Percentiles rank a stretch among this genome's conserved stretches.
These are phyloP conservation scores for Epistrophe eligans DNA, from an alignment of 2,888 invertebrate species.

Conservation along the genomic window DNA sequence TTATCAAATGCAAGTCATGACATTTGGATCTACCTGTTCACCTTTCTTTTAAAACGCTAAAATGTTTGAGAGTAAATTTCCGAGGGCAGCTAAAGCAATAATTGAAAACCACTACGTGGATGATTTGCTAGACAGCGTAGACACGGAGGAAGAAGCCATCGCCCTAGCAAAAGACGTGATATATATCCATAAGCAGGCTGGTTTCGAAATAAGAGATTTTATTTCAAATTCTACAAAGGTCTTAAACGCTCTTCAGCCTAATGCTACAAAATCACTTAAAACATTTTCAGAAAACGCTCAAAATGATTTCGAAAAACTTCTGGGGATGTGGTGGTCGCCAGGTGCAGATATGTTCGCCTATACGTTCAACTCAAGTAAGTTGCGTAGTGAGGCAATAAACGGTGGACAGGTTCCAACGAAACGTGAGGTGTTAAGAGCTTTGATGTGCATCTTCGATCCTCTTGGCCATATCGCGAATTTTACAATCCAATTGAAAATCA, in stretches of 20 bases:
- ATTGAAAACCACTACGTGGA: too few relatives aligned
- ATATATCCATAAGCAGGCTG: too few relatives aligned
- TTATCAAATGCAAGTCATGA: too few relatives aligned
- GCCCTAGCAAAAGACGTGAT: constrained; percentile 17
- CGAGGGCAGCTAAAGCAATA: too few relatives aligned
- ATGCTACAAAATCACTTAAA: background rate
- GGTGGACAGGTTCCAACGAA: constrained; percentile 73
- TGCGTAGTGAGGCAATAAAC: constrained; percentile 27
- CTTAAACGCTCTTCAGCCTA: background rate
- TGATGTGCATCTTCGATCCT: constrained; percentile 79
- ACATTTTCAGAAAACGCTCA: background rate
- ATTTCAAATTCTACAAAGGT: constrained; percentile 62
- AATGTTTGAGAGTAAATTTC: too few relatives aligned
- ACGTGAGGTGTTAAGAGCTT: constrained; percentile 70
- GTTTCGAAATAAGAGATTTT: constrained; percentile 62
- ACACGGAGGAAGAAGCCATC: constrained; percentile 63
- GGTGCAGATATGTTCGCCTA: constrained; percentile 68
- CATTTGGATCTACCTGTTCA: too few relatives aligned
- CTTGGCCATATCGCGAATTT: constrained; percentile 77
- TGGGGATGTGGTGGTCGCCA: constrained; percentile 76
- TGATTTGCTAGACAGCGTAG: constrained; percentile 76
- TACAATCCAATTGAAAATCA: constrained; percentile 63
- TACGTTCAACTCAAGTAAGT: constrained; percentile 23
- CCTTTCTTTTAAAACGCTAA: too few relatives aligned
- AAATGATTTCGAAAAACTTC: constrained; percentile 38